Evolutionary conservation across 1,140 invertebrate genomes (phyloP).

Genomic region (Drosophila auraria): DNA sequence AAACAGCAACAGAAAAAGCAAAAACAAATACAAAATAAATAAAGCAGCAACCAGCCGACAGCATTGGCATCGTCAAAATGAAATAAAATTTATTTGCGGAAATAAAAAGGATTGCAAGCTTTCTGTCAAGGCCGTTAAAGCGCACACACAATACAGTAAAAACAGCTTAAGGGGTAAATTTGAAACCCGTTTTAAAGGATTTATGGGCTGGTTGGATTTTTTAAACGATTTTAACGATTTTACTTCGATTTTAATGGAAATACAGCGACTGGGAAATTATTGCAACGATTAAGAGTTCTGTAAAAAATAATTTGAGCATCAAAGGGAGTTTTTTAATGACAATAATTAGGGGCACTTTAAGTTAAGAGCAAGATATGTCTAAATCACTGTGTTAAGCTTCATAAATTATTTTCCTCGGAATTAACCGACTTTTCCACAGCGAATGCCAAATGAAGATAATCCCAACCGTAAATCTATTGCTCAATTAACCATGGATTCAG

Average conservation of each 20-base stretch:
- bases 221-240: too few relatives aligned
- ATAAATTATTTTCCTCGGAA: background rate
- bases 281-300: too few relatives aligned
- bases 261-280: too few relatives aligned
- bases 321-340: background rate
- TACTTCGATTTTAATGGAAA: background rate
- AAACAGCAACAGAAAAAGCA: constrained; percentile 22
- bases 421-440: background rate
- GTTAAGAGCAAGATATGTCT: too few relatives aligned
- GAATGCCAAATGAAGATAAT: background rate
- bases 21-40: constrained; percentile 38
- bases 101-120: constrained; percentile 63
- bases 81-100: constrained; percentile 78
- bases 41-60: constrained; percentile 36
- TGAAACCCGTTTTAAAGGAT: background rate
- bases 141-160: constrained; percentile 48
- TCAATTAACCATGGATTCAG: constrained; percentile 29
- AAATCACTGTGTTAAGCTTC: background rate
- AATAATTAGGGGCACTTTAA: background rate
- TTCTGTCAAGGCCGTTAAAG: constrained; percentile 54
- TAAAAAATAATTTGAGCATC: background rate
- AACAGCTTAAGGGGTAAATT: constrained; percentile 49
- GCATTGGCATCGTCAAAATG: constrained; percentile 63
- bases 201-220: background rate
- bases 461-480: constrained; percentile 15